Percentiles rank a stretch among this genome's conserved stretches.
These are phyloP conservation scores for Lepidurus arcticus DNA, from an alignment of 1,140 invertebrate genomes.

Conservation along the genomic window DNA sequence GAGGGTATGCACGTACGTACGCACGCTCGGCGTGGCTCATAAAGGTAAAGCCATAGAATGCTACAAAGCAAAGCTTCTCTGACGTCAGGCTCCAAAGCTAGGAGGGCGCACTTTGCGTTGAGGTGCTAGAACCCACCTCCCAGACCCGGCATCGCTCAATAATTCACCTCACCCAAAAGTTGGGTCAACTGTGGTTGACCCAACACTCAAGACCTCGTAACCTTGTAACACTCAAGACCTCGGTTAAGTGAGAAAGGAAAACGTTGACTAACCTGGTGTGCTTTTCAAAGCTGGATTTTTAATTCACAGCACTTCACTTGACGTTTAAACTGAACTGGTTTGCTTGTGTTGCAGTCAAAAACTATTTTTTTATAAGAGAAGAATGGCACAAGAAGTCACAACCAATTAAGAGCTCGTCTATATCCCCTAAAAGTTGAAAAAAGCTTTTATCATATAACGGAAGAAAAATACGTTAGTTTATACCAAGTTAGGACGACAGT, in stretches of 20 bases:
- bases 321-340: neutral
- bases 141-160: neutral
- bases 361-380: neutral
- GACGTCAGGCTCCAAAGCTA: neutral
- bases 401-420: neutral
- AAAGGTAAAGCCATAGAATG: conserved; percentile 13
- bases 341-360: neutral
- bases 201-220: neutral
- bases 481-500: neutral
- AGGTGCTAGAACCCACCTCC: neutral
- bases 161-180: neutral
- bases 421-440: neutral
- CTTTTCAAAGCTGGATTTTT: neutral
- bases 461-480: neutral
- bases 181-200: neutral
- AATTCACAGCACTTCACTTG: neutral
- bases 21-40: neutral
- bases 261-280: neutral
- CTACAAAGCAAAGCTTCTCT: conserved; percentile 12
- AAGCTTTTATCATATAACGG: neutral
- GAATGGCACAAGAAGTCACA: neutral
- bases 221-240: neutral
- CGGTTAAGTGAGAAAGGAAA: neutral
- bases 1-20: neutral
- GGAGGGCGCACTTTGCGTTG: conserved; percentile 1